A percentile compares a stretch with the other conserved stretches of the same genome.
phyloP scores from a whole-genome alignment of 1,140 invertebrate species.

The Nasonia vitripennis region DNA sequence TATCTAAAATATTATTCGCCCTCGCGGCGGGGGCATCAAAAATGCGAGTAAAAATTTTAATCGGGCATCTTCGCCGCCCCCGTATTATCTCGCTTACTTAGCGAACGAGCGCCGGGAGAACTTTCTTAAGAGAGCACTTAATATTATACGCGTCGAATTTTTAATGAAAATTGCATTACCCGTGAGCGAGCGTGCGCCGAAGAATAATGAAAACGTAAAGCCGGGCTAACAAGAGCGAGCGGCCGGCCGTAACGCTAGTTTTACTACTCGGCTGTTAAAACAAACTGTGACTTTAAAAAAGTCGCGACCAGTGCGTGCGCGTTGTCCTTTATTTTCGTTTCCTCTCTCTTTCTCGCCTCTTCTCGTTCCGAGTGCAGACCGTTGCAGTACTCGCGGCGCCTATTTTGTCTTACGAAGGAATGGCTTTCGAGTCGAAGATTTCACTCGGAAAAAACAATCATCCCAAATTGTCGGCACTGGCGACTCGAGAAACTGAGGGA shows the following conservation, averaged over 20 bases:
- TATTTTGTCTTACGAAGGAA: not conserved
- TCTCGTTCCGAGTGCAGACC: too few relatives aligned
- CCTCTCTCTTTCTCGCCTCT: not conserved
- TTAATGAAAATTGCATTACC: conserved; percentile 39
- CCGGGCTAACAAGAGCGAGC: not conserved
- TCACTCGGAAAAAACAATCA: too few relatives aligned
- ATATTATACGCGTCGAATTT: conserved; percentile 28
- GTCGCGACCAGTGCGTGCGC: not conserved
- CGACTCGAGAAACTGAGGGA: too few relatives aligned
- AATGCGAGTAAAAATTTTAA: conserved; percentile 28
- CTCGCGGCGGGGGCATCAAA: not conserved
- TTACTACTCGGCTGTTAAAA: conserved; percentile 9
- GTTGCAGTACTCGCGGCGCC: not conserved
- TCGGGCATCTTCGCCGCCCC: not conserved
- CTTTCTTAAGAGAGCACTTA: conserved; percentile 33
- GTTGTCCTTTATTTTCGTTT: not conserved
- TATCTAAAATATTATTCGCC: not conserved
- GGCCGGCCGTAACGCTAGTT: not conserved
- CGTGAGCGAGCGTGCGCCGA: not conserved
- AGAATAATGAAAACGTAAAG: conserved; percentile 31
- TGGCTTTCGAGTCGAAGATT: too few relatives aligned
- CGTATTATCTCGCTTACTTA: conserved; percentile 9
- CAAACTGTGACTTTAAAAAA: not conserved
- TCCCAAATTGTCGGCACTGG: too few relatives aligned
- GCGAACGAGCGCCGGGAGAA: not conserved